Conservation (phyloP, 2,113 vertebrate species). For the Rhynchopsitta pachyrhyncha region DNA sequence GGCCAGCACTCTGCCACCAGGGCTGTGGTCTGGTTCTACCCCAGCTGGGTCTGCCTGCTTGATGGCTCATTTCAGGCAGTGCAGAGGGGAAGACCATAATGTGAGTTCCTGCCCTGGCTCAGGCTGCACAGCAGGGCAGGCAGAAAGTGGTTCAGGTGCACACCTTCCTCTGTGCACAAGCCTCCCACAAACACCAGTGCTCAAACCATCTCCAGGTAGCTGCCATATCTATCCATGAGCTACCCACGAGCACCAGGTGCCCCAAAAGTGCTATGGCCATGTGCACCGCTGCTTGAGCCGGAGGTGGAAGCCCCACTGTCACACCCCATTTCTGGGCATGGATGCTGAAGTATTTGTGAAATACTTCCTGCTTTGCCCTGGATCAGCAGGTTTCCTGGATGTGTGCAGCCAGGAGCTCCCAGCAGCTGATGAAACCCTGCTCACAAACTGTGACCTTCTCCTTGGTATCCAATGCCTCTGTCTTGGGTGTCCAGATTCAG, state of each 20-base stretch:
- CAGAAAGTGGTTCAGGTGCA: neutral
- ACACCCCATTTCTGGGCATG: neutral
- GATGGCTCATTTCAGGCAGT: neutral
- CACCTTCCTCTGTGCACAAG: neutral
- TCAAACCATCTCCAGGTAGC: too few relatives aligned
- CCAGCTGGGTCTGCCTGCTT: neutral
- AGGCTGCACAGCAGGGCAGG: neutral
- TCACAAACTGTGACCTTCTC: neutral
- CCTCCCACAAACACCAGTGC: neutral
- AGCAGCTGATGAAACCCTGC: accelerated
- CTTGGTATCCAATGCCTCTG: neutral
- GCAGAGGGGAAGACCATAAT: accelerated
- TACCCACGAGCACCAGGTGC: neutral
- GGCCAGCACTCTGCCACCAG: neutral
- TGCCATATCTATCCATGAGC: neutral
- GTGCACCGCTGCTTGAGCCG: accelerated
- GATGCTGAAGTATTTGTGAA: neutral
- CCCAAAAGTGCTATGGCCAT: accelerated
- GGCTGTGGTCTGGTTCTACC: neutral
- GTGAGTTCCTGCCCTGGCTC: neutral
- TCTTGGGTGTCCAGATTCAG: neutral
- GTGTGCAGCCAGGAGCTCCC: neutral
- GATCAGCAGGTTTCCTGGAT: neutral
- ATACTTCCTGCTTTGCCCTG: neutral
- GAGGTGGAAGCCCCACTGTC: neutral